These are phyloP conservation scores for Digitonthophagus gazella DNA, from an alignment of 2,888 invertebrate genomes.

Conservation along the genomic window DNA sequence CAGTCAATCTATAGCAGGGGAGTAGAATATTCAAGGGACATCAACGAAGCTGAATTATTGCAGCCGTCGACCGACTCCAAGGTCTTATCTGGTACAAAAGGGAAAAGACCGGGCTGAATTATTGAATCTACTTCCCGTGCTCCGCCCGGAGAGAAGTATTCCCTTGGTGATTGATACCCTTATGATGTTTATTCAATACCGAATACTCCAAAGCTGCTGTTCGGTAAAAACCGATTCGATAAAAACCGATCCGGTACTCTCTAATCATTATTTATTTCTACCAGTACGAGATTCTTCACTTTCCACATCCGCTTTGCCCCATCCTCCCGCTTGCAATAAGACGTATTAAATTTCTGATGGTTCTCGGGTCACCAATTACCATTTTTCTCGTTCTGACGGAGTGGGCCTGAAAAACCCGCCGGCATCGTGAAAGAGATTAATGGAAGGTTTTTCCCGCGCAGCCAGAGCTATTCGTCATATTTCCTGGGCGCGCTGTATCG, in stretches of 20 bases:
- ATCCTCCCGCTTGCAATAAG: neutral
- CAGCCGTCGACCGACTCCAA: neutral
- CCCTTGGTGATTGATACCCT: conserved; percentile 43
- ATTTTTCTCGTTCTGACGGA: neutral
- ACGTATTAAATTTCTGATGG: neutral
- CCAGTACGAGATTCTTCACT: neutral
- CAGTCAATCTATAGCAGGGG: neutral
- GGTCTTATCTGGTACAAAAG: conserved; percentile 34
- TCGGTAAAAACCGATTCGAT: neutral
- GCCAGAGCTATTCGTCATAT: neutral
- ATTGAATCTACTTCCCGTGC: conserved; percentile 42
- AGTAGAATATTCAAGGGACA: neutral
- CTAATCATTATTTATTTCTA: conserved; percentile 8
- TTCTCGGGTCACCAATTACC: conserved; percentile 7
- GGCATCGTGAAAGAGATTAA: neutral
- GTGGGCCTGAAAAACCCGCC: neutral
- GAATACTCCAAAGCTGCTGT: neutral
- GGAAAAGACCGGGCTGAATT: conserved; percentile 43
- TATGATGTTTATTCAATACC: conserved; percentile 44
- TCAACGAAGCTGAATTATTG: neutral
- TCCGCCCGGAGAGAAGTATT: conserved; percentile 41
- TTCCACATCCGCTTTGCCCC: neutral
- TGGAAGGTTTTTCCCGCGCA: neutral
- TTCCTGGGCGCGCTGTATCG: neutral
- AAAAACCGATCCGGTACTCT: neutral